Evolutionary conservation across 2,797 vertebrate species (phyloP).

Genomic region (Lepus oiostolus): DNA sequence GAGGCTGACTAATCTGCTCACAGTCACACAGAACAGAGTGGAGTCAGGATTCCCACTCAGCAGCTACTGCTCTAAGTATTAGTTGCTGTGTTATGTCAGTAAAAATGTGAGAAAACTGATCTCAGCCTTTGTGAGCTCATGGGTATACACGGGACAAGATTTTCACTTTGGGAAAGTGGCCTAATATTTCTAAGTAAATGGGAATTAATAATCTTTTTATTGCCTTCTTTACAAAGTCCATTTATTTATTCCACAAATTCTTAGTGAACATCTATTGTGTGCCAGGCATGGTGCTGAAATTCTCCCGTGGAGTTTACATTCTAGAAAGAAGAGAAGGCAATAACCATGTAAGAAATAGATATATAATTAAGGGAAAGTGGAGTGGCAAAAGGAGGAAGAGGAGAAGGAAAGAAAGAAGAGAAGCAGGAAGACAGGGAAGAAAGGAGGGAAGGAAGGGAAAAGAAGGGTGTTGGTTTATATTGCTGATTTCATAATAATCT

Average conservation of each 20-base stretch:
- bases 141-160: neutral
- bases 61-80: neutral
- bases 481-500: neutral
- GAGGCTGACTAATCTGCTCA: neutral
- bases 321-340: neutral
- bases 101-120: neutral
- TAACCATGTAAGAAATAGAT: neutral
- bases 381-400: neutral
- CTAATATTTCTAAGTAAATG: neutral
- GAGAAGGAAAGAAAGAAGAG: neutral
- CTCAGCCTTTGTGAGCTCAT: neutral
- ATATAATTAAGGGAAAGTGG: neutral
- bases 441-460: neutral
- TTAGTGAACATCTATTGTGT: neutral
- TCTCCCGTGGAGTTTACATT: neutral
- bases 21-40: neutral
- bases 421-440: neutral
- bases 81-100: neutral
- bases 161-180: neutral
- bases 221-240: neutral
- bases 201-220: neutral
- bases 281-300: neutral
- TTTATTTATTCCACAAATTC: conserved; percentile 1
- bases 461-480: neutral
- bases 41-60: neutral